phyloP scores from a whole-genome alignment of 2,113 vertebrate genomes.

The Apus apus region DNA sequence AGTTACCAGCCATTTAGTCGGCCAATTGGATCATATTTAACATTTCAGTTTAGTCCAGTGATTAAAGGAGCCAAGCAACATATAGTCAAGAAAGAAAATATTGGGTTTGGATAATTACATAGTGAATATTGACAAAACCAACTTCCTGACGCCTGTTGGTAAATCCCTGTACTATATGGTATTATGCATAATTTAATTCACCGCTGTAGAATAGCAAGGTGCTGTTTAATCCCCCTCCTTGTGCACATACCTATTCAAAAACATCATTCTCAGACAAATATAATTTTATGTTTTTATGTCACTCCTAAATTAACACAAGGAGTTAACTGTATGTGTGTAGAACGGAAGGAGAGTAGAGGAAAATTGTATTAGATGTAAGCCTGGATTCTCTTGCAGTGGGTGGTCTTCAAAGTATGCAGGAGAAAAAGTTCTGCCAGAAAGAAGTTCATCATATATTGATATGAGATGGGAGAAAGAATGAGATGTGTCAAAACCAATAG shows the following conservation, averaged over 20 bases:
- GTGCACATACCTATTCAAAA: background rate
- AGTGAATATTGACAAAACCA: background rate
- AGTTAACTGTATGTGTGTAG: background rate
- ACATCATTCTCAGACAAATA: background rate
- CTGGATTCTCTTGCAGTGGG: background rate
- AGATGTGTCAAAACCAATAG: background rate
- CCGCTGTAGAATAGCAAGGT: background rate
- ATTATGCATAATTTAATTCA: background rate
- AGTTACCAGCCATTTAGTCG: background rate
- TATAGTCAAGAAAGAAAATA: constrained; percentile 25
- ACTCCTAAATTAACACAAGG: background rate
- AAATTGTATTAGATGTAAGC: background rate
- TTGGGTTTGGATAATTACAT: background rate
- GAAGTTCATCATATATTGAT: background rate
- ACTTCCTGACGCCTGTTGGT: background rate
- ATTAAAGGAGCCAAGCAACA: constrained; percentile 16
- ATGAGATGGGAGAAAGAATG: background rate
- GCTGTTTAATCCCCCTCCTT: background rate
- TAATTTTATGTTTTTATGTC: background rate
- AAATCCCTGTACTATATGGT: constrained; percentile 3
- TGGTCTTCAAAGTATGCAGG: background rate
- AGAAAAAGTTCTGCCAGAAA: background rate
- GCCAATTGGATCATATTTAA: background rate
- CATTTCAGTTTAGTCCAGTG: background rate
- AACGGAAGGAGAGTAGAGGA: background rate